Percentiles rank a stretch among this genome's conserved stretches.
These are phyloP conservation scores for Oikopleura albicans DNA, from an alignment of 23 tunicate species.

Conservation along the genomic window DNA sequence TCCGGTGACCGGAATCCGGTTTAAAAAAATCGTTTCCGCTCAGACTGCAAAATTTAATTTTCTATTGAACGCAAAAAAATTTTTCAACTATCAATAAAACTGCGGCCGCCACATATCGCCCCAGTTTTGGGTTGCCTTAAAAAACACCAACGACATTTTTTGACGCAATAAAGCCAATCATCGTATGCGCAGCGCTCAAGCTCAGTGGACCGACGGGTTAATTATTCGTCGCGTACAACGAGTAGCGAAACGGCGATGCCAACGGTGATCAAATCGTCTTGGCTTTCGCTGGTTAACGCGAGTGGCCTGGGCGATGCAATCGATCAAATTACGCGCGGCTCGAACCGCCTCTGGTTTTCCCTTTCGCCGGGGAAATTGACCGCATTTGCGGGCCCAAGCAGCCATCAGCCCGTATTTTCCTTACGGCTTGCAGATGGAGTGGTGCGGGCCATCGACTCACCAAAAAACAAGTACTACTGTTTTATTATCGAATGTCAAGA, in stretches of 20 bases:
- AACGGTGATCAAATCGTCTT: neutral
- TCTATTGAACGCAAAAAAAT: no score
- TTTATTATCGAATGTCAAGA: neutral
- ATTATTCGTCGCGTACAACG: neutral
- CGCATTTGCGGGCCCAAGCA: neutral
- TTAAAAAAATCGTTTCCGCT: no score
- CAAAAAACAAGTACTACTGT: neutral
- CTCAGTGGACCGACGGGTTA: slow-evolving; percentile 6
- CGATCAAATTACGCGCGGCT: neutral
- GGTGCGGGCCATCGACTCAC: neutral
- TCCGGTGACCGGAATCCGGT: no score
- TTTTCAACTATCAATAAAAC: no score
- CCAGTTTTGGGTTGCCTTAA: no score
- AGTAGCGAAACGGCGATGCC: neutral
- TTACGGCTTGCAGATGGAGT: neutral
- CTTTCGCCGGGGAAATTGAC: neutral
- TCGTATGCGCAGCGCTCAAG: neutral
- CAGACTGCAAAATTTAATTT: no score
- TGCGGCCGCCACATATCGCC: no score
- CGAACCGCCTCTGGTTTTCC: neutral
- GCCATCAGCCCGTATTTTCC: neutral
- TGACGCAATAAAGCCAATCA: neutral
- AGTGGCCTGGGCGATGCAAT: neutral
- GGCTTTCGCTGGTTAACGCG: slow-evolving; percentile 7
- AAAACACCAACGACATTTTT: no score